Evolutionary conservation across 2,797 vertebrate genomes (phyloP).

Genomic region (Alectoris magna): DNA sequence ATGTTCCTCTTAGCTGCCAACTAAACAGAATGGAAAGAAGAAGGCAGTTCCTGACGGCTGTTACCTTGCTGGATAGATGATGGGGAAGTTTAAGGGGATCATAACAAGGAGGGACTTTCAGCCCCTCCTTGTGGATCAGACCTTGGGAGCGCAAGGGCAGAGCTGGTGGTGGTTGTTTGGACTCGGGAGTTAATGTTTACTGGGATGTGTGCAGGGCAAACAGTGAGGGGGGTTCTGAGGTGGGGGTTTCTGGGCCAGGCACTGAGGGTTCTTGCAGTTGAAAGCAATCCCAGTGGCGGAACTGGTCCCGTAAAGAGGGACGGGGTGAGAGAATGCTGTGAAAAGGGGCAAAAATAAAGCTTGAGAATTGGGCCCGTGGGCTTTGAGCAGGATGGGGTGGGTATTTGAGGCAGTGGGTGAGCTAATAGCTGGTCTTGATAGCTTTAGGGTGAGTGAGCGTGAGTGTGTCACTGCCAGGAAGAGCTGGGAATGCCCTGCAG

Average conservation of each 20-base stretch:
- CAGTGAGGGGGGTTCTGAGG: neutral
- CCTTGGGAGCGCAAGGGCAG: neutral
- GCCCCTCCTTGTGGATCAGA: neutral
- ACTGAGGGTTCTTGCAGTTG: neutral
- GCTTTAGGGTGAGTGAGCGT: neutral
- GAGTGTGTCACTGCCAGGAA: fast-evolving
- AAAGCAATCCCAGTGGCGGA: neutral
- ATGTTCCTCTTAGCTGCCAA: neutral
- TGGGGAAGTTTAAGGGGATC: neutral
- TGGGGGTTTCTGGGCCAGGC: neutral
- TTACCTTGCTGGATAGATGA: neutral
- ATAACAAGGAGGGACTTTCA: neutral
- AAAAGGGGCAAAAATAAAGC: neutral
- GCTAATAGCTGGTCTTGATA: fast-evolving
- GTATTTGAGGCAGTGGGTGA: neutral
- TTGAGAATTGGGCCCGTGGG: neutral
- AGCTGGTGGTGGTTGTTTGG: fast-evolving
- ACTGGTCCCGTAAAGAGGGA: neutral
- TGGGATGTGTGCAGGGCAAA: neutral
- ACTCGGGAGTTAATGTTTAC: neutral
- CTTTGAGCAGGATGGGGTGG: neutral
- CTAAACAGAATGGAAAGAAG: neutral
- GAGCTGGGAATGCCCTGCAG: neutral
- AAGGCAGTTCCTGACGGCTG: neutral
- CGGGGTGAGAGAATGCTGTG: neutral